Evolutionary conservation across 2,888 invertebrate genomes (phyloP), one percentile per base, ranked within the genome.

Genomic region (Tetramorium bicarinatum): DNA sequence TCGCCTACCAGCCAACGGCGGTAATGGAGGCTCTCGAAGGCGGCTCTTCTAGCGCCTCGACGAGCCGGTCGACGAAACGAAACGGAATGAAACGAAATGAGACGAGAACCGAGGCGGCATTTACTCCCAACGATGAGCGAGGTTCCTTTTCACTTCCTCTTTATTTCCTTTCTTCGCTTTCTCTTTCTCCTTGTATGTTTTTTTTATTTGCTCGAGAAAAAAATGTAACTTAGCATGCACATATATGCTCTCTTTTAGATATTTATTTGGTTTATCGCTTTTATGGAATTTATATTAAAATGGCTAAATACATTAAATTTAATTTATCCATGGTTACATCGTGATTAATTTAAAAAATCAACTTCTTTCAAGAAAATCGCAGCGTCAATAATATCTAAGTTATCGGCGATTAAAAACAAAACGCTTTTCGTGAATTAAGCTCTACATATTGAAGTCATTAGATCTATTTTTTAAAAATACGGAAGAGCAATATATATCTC

Each of bases 11-110:
- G 91, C 90, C 90, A 89, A 87, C 91, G 90, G 92, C 91, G 90
- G 92, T 93, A 94, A 93, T 92, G 93, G 93, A 93, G 93, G 91
- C 93, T 90, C 94, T 94, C 92, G 93, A 92, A 93, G 91, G 82
- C 87, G 88, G 91, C 88, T 92, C 89, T 91, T 85, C 87, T 91
- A 84, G 88, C 87, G 88, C 90, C 89, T 88, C 87, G 86, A 87
- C 87, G 88, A 87, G 83, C 64, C 75, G 79, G 81, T 88, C 88
- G 87, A 79, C 88, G 87, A 88, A 88, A 88, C 90, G 90, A 89
- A 91, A 91, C 86, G 89, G 88, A 90, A 91, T 89, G 87, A 87
- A 89, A 88, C 85, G 88, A 81, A 85, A 84, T 80, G 80, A 85
- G 79, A 89, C 91, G 90, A 88, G 86, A 80, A 77, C 15, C 77